phyloP scores from a whole-genome alignment of 2,888 invertebrate species.

The Stenurella melanura region DNA sequence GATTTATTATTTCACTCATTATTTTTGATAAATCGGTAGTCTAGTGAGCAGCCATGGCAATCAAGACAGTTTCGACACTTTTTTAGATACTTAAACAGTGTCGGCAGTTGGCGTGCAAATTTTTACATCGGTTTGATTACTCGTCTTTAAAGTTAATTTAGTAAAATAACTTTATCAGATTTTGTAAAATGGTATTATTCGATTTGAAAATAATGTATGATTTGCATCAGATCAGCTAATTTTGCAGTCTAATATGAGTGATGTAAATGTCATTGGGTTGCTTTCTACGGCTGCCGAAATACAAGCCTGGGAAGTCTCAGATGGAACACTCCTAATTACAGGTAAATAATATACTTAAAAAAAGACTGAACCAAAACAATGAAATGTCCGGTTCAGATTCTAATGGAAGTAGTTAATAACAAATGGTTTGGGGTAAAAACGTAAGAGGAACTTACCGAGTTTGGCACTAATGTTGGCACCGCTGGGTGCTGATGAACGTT shows the following conservation, averaged over 20 bases:
- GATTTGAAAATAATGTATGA: too few relatives aligned
- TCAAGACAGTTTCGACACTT: too few relatives aligned
- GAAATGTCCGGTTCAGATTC: background rate
- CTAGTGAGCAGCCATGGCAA: too few relatives aligned
- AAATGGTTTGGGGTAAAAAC: conserved; percentile 40
- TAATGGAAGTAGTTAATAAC: conserved; percentile 34
- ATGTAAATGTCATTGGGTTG: background rate
- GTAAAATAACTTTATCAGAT: too few relatives aligned
- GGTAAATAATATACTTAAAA: background rate
- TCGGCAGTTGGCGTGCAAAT: too few relatives aligned
- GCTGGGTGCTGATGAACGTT: conserved; percentile 71
- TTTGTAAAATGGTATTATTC: too few relatives aligned
- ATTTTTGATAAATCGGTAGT: too few relatives aligned
- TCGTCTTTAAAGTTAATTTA: too few relatives aligned
- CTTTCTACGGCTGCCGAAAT: background rate
- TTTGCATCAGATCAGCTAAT: background rate
- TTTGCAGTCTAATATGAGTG: background rate
- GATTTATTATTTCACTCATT: too few relatives aligned
- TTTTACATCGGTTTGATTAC: too few relatives aligned
- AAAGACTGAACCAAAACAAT: background rate
- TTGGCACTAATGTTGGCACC: conserved; percentile 90
- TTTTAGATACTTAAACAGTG: too few relatives aligned
- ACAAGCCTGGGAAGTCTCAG: background rate
- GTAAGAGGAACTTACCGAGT: conserved; percentile 86
- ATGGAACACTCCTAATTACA: background rate